These are phyloP conservation scores for Eudasyphora cyanicolor DNA, from an alignment of 2,888 invertebrate genomes.

Conservation along the genomic window DNA sequence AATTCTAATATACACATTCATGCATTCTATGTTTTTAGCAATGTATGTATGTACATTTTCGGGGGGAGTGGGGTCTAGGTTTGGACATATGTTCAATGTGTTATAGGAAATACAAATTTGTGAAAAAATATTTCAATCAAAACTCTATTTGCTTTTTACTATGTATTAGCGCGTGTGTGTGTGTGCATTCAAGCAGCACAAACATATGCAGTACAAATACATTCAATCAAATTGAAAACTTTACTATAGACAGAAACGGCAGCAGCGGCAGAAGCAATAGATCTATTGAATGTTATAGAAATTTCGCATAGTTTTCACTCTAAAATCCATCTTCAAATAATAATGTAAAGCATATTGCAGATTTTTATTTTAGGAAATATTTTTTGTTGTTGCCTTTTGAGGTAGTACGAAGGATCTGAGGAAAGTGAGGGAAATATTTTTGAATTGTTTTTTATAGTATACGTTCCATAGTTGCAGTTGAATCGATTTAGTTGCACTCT, in stretches of 20 bases:
- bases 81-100: background rate
- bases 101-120: background rate
- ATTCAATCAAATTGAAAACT: constrained; percentile 45
- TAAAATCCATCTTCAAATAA: no score
- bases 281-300: constrained; percentile 28
- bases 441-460: no score
- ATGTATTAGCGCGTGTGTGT: background rate
- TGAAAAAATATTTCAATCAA: constrained; percentile 56
- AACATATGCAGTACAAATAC: constrained; percentile 57
- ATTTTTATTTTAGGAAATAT: no score
- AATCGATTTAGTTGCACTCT: no score
- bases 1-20: constrained; percentile 17
- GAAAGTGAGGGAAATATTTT: background rate
- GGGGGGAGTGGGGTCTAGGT: no score
- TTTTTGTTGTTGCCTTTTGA: no score
- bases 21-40: background rate
- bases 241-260: no score
- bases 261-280: no score
- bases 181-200: background rate
- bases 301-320: no score
- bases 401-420: background rate
- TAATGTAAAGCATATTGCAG: no score
- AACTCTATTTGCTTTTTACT: constrained; percentile 52
- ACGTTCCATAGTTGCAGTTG: no score
- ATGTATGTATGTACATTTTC: no score